Base-by-base conservation (phyloP, 1,140 invertebrate species). In the Bombus confusus region DNA sequence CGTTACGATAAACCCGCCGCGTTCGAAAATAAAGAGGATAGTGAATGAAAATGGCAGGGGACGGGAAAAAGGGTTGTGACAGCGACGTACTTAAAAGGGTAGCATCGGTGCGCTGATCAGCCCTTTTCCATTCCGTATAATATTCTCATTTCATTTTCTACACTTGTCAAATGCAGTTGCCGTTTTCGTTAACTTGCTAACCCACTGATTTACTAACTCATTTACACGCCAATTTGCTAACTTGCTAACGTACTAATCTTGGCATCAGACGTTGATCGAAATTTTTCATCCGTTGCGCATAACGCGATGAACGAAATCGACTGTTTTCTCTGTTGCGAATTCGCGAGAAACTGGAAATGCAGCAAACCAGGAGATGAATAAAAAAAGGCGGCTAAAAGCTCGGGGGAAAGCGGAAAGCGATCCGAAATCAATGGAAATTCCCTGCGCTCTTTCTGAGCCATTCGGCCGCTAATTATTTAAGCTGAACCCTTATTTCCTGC, bases 11-110 rank as follows among this genome's bases (percentile, higher is more conserved):
- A 80, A 87, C 68, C 47, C 43, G 57, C 15, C 3, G 71, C n/a
- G 73, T 78, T 74, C 18, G 43, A 86, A 86, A 86, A 86, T 79
- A 57, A 18, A 85, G 28, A 25, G 59, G 22, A 57, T 22, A 34
- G 10, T 15, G 75, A 28, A 18, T 62, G 52, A 31, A 39, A 62
- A 43, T 31, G 39, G 41, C 5, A 31, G 28, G 0, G 13, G 3
- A 15, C 2, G 0, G 5, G 37, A 5, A 8, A 15, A 43, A 41
- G 13, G 37, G 5, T n/a, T 41, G 25, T 1, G 5, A 41, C 22
- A n/a, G 1, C 2, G 28, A 28, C 3, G 15, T 22, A 47, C n/a
- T 73, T n/a, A 31, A 18, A 34, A 6, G 31, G 6, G 2, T 34
- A 2, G n/a, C 13, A 34, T 34, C 15, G n/a, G 10, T 28, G 28